phyloP scores from a whole-genome alignment of 2,888 invertebrate genomes.

The Antheraea yamamai region DNA sequence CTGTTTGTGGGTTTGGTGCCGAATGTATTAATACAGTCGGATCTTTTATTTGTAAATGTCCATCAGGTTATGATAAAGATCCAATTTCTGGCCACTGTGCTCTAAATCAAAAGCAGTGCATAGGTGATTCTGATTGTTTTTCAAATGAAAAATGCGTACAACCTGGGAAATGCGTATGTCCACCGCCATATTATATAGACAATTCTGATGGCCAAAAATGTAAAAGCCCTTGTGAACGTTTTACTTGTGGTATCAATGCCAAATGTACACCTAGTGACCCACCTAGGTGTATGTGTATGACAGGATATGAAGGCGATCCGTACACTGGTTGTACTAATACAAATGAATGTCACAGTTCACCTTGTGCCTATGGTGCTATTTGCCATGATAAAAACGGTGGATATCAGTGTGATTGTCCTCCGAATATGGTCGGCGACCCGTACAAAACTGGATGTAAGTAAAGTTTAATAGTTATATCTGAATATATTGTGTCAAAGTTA shows the following conservation, averaged over 20 bases:
- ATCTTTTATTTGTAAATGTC: slow-evolving; percentile 90
- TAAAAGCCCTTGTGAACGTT: slow-evolving; percentile 95
- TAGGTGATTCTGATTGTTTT: slow-evolving; percentile 91
- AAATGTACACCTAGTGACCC: slow-evolving; percentile 95
- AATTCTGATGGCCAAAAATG: slow-evolving; percentile 91
- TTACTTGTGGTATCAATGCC: slow-evolving; percentile 94
- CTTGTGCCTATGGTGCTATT: slow-evolving; percentile 93
- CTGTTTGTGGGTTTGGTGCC: slow-evolving; percentile 92
- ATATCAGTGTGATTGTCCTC: slow-evolving; percentile 92
- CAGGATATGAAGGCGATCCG: slow-evolving; percentile 93
- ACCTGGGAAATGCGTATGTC: slow-evolving; percentile 95
- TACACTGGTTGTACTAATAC: slow-evolving; percentile 91
- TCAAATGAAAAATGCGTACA: slow-evolving; percentile 95
- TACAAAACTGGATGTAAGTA: slow-evolving; percentile 90
- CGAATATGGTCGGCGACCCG: slow-evolving; percentile 91
- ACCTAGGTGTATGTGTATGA: slow-evolving; percentile 93
- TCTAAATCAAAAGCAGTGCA: slow-evolving; percentile 91
- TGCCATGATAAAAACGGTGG: slow-evolving; percentile 94
- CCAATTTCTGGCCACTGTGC: slow-evolving; percentile 91
- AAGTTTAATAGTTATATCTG: slow-evolving; percentile 1
- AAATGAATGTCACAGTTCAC: slow-evolving; percentile 92
- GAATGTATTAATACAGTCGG: slow-evolving; percentile 91
- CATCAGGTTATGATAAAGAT: slow-evolving; percentile 91
- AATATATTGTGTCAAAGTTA: neutral
- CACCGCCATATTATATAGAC: slow-evolving; percentile 94